phyloP scores from a whole-genome alignment of 2,797 vertebrate genomes.

The Rhynchonycteris naso region DNA sequence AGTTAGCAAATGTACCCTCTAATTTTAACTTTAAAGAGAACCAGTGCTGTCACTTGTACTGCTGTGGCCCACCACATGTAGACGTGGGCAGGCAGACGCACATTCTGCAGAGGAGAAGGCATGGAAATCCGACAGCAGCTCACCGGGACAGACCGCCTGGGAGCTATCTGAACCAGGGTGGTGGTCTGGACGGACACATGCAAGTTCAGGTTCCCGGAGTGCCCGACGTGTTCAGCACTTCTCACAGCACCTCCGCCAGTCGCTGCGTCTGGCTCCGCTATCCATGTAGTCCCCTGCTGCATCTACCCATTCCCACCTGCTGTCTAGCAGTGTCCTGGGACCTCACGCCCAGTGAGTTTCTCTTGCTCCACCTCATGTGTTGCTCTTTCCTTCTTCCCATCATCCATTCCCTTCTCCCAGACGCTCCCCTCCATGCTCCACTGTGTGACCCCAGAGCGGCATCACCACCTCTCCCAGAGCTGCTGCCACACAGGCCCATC shows the following conservation, averaged over 20 bases:
- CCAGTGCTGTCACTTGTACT: background rate
- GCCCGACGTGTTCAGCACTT: background rate
- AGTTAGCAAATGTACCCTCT: background rate
- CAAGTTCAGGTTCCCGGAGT: accelerated
- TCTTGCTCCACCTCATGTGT: background rate
- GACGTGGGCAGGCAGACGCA: background rate
- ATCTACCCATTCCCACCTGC: background rate
- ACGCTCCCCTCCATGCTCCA: background rate
- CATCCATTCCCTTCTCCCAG: background rate
- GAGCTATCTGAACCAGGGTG: background rate
- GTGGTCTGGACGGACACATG: background rate
- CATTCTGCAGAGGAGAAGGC: background rate
- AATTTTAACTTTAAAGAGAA: background rate
- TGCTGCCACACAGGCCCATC: background rate
- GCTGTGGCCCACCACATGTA: too few species aligned
- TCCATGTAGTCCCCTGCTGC: background rate
- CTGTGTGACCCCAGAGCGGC: background rate
- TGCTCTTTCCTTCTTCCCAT: background rate
- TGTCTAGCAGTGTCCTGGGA: background rate
- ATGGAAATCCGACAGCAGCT: background rate
- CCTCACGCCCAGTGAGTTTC: background rate
- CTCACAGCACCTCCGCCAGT: background rate
- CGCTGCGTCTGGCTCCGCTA: background rate
- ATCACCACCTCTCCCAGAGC: background rate
- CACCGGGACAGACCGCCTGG: background rate